Evolutionary conservation across 2,113 vertebrate genomes (phyloP), one percentile per base, ranked within the genome.

Genomic region (Origma solitaria): DNA sequence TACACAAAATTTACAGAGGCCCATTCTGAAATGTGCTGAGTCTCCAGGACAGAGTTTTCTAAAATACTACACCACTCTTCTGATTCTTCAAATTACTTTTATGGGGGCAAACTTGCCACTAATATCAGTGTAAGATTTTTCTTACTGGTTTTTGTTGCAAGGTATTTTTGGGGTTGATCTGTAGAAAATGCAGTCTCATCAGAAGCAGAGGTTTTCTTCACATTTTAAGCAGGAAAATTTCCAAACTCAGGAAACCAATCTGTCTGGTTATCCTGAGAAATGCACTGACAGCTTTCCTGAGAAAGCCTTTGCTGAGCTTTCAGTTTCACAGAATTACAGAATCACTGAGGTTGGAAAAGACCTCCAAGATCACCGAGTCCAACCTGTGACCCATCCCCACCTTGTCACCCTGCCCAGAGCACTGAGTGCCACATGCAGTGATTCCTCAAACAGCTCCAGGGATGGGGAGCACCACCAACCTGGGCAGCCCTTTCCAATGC

Each of bases 401-500:
- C 4, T 14, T 76, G 31, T 31, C 51, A 57, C 0, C 51, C 51
- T 50, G 25, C 3, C 20, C 37, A 66, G 51, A 37, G 61, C 61
- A 35, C 50, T 11, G 35, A 50, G 25, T 57, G 44, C 44, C 51
- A 42, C 0, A 0, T 25, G 38, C 42, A 25, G 51, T 3, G 10
- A 4, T 2, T 42, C 82, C 25, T 4, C 35, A 35, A 9, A 42
- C 35, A 57, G 8, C 7, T 42, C 35, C 31, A 50, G 31, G 31
- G 20, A 49, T 50, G 31, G 25, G 24, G 10, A 57, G 44, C 37
- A 42, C 7, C 21, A 42, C 25, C 16, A 9, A 7, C 31, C 31
- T 35, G 61, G 37, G 51, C 31, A 76, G 51, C 44, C 35, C 30
- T 20, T 85, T 2, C 35, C 51, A 35, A 11, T 2, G 30, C 20